Percentiles rank a stretch among this genome's conserved stretches.
phyloP scores from a whole-genome alignment of 2,888 invertebrate species.

The Melikaiella ostensackeni region DNA sequence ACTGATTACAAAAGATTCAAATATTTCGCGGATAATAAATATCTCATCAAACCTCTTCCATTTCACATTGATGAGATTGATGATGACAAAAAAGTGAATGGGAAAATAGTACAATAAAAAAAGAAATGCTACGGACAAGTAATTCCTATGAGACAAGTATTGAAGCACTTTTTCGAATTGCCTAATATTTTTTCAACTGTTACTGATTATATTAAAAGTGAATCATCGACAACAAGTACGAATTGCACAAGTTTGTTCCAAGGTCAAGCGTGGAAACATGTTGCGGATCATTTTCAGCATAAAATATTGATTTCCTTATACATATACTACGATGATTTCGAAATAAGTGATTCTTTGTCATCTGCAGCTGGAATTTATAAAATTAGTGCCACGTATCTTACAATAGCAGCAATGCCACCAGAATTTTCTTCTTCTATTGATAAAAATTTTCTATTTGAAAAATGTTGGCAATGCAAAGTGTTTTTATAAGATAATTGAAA shows the following conservation, averaged over 20 bases:
- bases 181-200: too few species aligned
- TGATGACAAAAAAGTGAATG: background rate
- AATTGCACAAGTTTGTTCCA: constrained; percentile 28
- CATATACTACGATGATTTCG: too few species aligned
- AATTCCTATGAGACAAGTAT: background rate
- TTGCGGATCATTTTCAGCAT: too few species aligned
- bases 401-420: constrained; percentile 45
- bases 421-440: constrained; percentile 38
- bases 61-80: background rate
- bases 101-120: background rate
- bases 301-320: too few species aligned
- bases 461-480: constrained; percentile 42
- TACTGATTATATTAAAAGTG: too few species aligned
- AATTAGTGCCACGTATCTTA: constrained; percentile 46
- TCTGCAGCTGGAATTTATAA: constrained; percentile 43
- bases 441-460: constrained; percentile 46
- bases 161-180: too few species aligned
- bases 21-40: background rate
- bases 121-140: background rate
- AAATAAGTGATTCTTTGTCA: too few species aligned
- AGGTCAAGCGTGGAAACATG: constrained; percentile 51
- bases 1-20: background rate
- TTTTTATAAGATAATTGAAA: background rate
- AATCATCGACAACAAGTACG: background rate
- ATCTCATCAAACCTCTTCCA: background rate